phyloP scores from a whole-genome alignment of 2,888 invertebrate genomes.

The Cantharis rufa region DNA sequence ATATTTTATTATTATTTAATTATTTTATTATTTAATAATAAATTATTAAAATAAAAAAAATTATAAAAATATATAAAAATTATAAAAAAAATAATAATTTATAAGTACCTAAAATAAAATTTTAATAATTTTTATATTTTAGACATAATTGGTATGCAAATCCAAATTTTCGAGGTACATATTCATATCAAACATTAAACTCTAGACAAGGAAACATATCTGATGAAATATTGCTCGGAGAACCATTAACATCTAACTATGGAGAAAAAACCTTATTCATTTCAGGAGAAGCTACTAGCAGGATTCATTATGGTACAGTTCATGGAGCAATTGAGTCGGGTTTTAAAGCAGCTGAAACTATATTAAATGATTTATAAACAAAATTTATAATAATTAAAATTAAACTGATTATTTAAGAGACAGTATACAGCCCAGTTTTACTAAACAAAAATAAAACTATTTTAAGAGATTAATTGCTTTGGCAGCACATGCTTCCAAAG shows the following conservation, averaged over 20 bases:
- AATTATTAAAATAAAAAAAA: too few relatives aligned
- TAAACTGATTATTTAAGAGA: neutral
- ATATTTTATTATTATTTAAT: too few relatives aligned
- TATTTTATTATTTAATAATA: too few relatives aligned
- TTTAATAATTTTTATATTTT: neutral
- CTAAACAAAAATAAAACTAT: too few relatives aligned
- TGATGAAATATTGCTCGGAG: neutral
- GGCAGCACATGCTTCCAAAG: too few relatives aligned
- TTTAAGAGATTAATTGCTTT: too few relatives aligned
- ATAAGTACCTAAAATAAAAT: too few relatives aligned
- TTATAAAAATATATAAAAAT: too few relatives aligned
- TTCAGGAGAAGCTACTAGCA: slow-evolving; percentile 60
- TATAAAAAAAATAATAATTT: too few relatives aligned
- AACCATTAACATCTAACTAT: slow-evolving; percentile 51
- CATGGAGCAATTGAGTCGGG: slow-evolving; percentile 58
- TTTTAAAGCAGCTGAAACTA: slow-evolving; percentile 53
- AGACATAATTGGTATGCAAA: slow-evolving; percentile 63
- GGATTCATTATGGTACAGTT: slow-evolving; percentile 53
- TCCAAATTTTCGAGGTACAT: slow-evolving; percentile 69
- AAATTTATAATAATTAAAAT: too few relatives aligned
- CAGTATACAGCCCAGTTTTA: too few relatives aligned
- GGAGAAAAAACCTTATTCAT: slow-evolving; percentile 53
- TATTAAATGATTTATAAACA: slow-evolving; percentile 30
- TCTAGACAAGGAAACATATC: slow-evolving; percentile 55
- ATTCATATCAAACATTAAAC: slow-evolving; percentile 62